phyloP scores from a whole-genome alignment of 2,888 invertebrate genomes.

The Saturnia pavonia region DNA sequence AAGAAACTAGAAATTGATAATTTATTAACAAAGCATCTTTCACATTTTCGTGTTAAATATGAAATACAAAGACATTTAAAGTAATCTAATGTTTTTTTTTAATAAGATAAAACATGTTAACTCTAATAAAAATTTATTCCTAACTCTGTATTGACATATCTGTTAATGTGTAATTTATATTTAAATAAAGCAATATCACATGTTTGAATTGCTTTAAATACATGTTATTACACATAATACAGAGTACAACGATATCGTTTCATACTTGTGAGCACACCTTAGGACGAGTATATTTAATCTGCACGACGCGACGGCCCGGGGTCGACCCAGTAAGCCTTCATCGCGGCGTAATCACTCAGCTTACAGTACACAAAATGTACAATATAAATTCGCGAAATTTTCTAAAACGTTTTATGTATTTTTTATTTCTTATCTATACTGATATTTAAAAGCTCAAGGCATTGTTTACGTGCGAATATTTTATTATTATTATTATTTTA shows the following conservation, averaged over 20 bases:
- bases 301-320: slow-evolving; percentile 19
- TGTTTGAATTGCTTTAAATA: background rate
- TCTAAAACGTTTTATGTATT: background rate
- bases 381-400: background rate
- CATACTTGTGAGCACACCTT: background rate
- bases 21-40: too few species aligned
- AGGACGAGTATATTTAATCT: slow-evolving; percentile 31
- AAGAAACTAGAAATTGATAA: too few species aligned
- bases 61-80: too few species aligned
- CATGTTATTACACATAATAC: background rate
- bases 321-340: slow-evolving; percentile 27
- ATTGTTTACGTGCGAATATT: too few species aligned
- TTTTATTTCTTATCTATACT: background rate
- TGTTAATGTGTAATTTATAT: background rate
- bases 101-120: too few species aligned
- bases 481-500: too few species aligned
- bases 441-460: too few species aligned
- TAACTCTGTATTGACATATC: background rate
- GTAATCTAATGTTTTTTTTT: background rate
- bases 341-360: slow-evolving; percentile 29
- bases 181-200: background rate
- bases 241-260: background rate
- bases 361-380: slow-evolving; percentile 2
- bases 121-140: background rate
- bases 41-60: too few species aligned